Base-by-base conservation (phyloP, 2,888 invertebrate genomes). In the Nineta flava region DNA sequence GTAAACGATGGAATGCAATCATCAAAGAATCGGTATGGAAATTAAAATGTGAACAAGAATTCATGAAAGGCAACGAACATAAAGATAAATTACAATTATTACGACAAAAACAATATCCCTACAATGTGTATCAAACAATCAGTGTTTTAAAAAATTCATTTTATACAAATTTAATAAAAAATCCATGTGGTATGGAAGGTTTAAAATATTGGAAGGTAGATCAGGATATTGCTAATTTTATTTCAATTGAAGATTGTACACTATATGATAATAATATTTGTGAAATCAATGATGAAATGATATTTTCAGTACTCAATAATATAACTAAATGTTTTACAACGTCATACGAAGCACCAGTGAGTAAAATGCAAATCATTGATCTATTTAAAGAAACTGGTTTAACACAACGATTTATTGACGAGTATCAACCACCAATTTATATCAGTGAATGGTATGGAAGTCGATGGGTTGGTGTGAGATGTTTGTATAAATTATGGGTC, bases 271-370 rank as follows among this genome's bases (percentile, higher is more conserved):
- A 38, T 2, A 73, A 73, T n/a, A 60, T 65, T 38, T 66, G 69
- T 48, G 60, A 61, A 2, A 54, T 73, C 32, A 72, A 72, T 2
- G 31, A 52, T 31, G 57, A 61, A 52, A 13, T 38, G 15, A n/a
- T 4, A 12, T n/a, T n/a, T n/a, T n/a, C n/a, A n/a, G n/a, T n/a
- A n/a, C n/a, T 64, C 69, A 13, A 59, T 51, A 65, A 64, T 2
- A 57, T 60, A 44, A 61, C 62, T 9, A 60, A 60, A 50, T 76
- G 76, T 58, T 76, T 76, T 62, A 71, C 67, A 2, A 75, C 77
- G 13, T 75, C 77, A 2, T 77, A 63, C 57, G 40, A 55, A 3
- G 52, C 53, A 56, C 55, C n/a, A n/a, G n/a, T n/a, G n/a, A n/a
- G 51, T 12, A 77, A 77, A 60, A 42, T 57, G 16, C 77, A 78